Base-by-base conservation (phyloP, 2,888 invertebrate genomes). In the Rutpela maculata region DNA sequence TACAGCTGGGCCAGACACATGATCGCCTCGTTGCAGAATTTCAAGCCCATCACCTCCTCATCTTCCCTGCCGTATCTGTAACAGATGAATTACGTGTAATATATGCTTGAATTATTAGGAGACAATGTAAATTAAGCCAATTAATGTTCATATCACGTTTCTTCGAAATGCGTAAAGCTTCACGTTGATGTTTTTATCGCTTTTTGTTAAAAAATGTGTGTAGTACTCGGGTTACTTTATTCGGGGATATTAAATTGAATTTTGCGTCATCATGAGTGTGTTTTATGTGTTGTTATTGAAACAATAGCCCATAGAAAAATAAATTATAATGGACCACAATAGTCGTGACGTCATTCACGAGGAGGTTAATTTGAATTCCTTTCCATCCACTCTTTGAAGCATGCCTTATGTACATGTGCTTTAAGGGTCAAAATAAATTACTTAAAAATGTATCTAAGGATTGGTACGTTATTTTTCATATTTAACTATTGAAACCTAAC, bases 11-110 rank as follows among this genome's bases (percentile, higher is more conserved):
- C 95, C 75, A 98, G 92, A 86, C 97, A 96, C 94, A 98, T 95
- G 88, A 98, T 95, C 72, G 98, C 96, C 90, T 99, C 99, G 89
- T 99, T 99, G 91, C 98, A 97, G 91, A 99, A 99, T 87, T 98
- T 97, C 83, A 99, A 92, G 0, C 99, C 99, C 94, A 99, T 96
- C 26, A 99, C 99, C 90, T 99, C 99, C 88, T 99, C 96, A 89
- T 99, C 99, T 91, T 99, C 99, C 65, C 99, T 92, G 0, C 99
- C 99, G 88, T 99, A 99, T 84, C 95, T 95, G 88, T n/a, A 84
- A 83, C 63, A 72, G 55, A 63, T 38, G 43, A 22, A 38, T 12
- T 38, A 50, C 19, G 18, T 17, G 43, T 59, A 22, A 59, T 59
- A 59, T 50, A 50, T 50, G 50, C 50, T 50, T n/a, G n/a, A 15